Evolutionary conservation across 2,888 invertebrate genomes (phyloP).

Genomic region (Thymelicus sylvestris): DNA sequence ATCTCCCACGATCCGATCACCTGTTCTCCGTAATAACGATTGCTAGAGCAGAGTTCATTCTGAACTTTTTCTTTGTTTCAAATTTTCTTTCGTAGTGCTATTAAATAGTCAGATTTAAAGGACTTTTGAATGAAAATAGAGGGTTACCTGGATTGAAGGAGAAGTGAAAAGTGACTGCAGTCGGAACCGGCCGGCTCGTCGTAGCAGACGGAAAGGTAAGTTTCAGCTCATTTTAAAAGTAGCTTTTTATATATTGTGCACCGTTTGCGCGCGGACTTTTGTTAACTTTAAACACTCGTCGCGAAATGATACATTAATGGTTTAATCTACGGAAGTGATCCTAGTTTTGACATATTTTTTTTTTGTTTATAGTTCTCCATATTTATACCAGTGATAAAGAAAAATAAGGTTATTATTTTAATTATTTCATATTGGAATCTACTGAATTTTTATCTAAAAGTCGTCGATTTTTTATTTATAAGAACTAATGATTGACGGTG

Average conservation of each 20-base stretch:
- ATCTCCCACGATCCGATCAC: slow-evolving; percentile 38
- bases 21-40: slow-evolving; percentile 25
- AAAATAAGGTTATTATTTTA: no score
- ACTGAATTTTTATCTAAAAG: no score
- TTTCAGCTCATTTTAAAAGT: slow-evolving; percentile 30
- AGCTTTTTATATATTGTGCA: slow-evolving; percentile 28
- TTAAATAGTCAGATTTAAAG: slow-evolving; percentile 31
- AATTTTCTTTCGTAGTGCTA: slow-evolving; percentile 27
- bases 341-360: neutral
- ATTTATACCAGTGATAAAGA: no score
- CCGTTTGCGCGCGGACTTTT: slow-evolving; percentile 32
- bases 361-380: no score
- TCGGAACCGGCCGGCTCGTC: slow-evolving; percentile 67
- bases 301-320: neutral
- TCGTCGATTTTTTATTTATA: no score
- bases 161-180: slow-evolving; percentile 63
- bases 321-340: neutral
- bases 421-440: no score
- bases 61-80: slow-evolving; percentile 19
- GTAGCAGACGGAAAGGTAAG: slow-evolving; percentile 65
- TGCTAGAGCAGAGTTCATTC: slow-evolving; percentile 11
- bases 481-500: neutral
- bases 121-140: slow-evolving; percentile 56
- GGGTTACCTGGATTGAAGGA: slow-evolving; percentile 73
- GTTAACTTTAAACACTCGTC: slow-evolving; percentile 14